These are phyloP conservation scores for Propithecus deckenii DNA, from an alignment of 2,797 vertebrate species.

Conservation along the genomic window DNA sequence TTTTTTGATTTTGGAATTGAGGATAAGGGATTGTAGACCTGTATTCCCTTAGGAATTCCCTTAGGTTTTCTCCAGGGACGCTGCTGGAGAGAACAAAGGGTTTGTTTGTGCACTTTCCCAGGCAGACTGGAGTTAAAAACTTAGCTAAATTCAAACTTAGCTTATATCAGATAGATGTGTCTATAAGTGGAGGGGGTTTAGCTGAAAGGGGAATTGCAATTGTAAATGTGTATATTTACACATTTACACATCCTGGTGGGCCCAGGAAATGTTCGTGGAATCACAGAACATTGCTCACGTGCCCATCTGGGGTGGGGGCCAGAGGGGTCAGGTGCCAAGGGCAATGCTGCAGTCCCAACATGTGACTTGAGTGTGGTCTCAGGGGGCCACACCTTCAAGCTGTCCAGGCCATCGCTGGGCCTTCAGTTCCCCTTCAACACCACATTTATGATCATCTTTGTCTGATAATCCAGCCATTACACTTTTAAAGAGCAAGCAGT, in stretches of 20 bases:
- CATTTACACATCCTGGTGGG: not conserved
- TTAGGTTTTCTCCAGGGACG: not conserved
- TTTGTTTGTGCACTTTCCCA: not conserved
- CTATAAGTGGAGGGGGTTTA: not conserved
- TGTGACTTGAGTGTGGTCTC: not conserved
- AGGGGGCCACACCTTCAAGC: not conserved
- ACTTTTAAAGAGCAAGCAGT: not conserved
- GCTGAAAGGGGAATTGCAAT: too few relatives aligned
- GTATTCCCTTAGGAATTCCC: not conserved
- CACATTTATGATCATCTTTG: not conserved
- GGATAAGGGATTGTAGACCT: not conserved
- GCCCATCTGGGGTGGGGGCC: accelerated
- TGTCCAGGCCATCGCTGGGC: accelerated
- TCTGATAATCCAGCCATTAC: not conserved
- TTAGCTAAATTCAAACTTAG: not conserved
- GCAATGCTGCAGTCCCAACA: not conserved
- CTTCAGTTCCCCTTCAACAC: accelerated
- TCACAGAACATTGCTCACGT: not conserved
- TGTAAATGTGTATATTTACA: accelerated
- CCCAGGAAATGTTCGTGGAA: not conserved
- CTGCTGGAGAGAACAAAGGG: not conserved
- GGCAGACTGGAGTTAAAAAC: not conserved
- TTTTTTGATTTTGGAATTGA: not conserved
- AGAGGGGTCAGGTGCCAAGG: too few relatives aligned
- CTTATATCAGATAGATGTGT: too few relatives aligned